Conservation (phyloP, 2,888 invertebrate genomes). For the Dichetophora obliterata region DNA sequence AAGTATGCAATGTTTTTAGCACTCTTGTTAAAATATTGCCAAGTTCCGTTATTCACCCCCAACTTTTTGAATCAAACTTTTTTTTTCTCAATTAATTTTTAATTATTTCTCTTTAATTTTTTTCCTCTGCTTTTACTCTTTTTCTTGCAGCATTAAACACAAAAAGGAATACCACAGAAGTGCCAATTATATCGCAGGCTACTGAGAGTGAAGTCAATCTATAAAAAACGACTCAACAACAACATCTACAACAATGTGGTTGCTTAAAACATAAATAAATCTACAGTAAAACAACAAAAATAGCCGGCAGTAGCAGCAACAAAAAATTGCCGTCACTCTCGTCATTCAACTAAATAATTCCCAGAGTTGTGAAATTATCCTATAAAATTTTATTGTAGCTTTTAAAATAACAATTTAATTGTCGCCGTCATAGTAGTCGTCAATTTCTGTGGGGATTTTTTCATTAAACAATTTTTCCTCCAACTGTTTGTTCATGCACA, state of each 20-base stretch:
- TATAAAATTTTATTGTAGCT: conserved; percentile 1
- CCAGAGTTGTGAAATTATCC: conserved; percentile 22
- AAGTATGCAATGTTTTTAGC: no score
- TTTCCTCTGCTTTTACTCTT: conserved; percentile 31
- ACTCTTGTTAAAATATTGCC: not conserved
- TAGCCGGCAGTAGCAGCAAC: not conserved
- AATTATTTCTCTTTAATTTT: conserved; percentile 2
- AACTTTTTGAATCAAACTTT: not conserved
- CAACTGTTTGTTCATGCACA: not conserved
- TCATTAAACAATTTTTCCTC: not conserved
- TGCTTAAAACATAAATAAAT: conserved; percentile 25
- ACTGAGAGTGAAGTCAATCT: conserved; percentile 10
- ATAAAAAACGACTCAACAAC: not conserved
- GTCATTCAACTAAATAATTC: conserved; percentile 26
- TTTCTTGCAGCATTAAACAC: conserved; percentile 20
- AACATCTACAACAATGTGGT: conserved; percentile 29
- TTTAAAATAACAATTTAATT: not conserved
- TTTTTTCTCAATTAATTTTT: conserved; percentile 4
- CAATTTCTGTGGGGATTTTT: no score
- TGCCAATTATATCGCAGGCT: not conserved
- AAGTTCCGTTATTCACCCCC: no score
- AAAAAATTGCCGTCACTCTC: conserved; percentile 12
- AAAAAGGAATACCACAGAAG: not conserved
- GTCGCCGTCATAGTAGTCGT: not conserved
- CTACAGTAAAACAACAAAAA: not conserved